These are phyloP conservation scores for Steinernema khuongi DNA, from an alignment of 1,140 invertebrate genomes.

Conservation along the genomic window DNA sequence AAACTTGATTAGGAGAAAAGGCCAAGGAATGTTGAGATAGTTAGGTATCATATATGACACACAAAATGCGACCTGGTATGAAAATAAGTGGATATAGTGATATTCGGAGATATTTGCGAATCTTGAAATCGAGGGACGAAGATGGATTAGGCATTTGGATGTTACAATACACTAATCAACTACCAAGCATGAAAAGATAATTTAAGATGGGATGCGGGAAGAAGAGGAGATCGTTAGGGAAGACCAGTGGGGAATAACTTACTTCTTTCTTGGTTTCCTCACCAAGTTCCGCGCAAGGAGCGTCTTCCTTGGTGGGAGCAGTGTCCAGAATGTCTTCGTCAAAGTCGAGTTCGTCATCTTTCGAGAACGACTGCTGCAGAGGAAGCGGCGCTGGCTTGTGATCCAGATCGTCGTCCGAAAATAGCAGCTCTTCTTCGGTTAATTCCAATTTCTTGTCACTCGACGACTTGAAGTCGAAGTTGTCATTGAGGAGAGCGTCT, in stretches of 20 bases:
- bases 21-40: no score
- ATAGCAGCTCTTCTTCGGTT: background rate
- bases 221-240: slow-evolving; percentile 12
- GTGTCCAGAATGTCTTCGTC: background rate
- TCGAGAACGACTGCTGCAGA: background rate
- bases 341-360: background rate
- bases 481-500: background rate
- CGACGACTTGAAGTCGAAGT: background rate
- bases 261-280: background rate
- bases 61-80: no score
- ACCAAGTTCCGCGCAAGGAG: background rate
- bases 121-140: background rate
- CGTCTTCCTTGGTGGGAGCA: background rate
- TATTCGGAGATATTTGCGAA: background rate
- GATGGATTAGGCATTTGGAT: background rate
- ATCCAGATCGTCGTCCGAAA: background rate
- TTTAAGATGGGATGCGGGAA: background rate
- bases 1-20: no score
- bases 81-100: no score
- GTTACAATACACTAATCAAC: background rate
- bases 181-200: background rate
- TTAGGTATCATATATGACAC: no score
- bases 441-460: no score
- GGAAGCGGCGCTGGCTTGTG: background rate
- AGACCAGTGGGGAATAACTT: slow-evolving; percentile 2